Evolutionary conservation across 2,797 vertebrate genomes (phyloP).

Genomic region (Gallinago solitaria): DNA sequence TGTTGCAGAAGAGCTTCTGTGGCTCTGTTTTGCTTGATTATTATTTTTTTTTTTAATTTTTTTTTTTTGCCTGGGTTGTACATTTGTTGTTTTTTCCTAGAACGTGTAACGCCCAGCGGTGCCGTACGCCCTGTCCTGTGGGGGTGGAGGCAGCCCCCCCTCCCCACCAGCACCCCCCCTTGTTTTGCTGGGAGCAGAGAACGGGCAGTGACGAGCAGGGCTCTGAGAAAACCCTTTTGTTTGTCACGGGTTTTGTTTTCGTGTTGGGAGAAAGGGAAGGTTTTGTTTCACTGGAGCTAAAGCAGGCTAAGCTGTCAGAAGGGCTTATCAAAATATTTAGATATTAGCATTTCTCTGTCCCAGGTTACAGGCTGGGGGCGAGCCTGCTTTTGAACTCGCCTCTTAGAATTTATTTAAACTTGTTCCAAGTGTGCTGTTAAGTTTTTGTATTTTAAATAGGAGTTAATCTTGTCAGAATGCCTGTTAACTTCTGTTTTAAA

Average conservation of each 20-base stretch:
- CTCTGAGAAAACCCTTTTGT: background rate
- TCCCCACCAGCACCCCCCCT: background rate
- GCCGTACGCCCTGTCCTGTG: background rate
- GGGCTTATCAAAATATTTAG: background rate
- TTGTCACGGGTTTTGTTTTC: background rate
- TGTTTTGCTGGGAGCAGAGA: background rate
- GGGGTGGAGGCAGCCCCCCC: background rate
- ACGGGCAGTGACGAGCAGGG: background rate
- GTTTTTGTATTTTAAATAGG: background rate
- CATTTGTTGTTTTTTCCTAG: background rate
- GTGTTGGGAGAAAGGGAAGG: background rate
- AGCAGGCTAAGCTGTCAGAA: background rate
- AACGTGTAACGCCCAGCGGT: background rate
- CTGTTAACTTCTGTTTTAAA: background rate
- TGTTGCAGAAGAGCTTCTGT: accelerated
- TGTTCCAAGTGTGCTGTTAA: background rate
- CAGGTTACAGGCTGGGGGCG: background rate
- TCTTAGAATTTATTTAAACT: background rate
- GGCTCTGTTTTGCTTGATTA: background rate
- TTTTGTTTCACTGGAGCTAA: background rate
- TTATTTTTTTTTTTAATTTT: background rate
- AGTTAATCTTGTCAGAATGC: background rate
- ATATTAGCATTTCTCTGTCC: background rate
- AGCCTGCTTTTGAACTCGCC: background rate
- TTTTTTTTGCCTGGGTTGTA: background rate